Base-by-base conservation (phyloP, 2,113 vertebrate species). In the Alligator sinensis region DNA sequence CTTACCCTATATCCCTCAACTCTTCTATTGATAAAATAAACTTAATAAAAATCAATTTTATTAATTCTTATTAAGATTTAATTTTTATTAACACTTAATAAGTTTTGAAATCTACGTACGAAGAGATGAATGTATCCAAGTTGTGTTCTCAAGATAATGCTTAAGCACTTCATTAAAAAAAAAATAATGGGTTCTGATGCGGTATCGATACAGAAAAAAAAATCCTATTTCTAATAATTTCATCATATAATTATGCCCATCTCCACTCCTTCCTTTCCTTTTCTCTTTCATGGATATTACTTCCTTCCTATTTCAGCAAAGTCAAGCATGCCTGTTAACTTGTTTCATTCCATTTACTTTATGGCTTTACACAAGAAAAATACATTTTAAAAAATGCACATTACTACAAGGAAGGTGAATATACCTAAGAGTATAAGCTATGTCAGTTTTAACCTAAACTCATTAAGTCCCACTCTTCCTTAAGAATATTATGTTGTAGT, bases 381-480 rank as follows among this genome's bases (percentile, higher is more conserved):
- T 57, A 8, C 16, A 28, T 22, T 3, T 5, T 75, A 28, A 13
- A n/a, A 28, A 38, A 54, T 17, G 9, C 79, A 6, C 38, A 59
- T 2, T 47, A 47, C 47, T 47, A 47, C 47, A 9, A 47, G 47
- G 47, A 47, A 47, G 47, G 47, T 47, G 47, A 47, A 47, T 47
- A 47, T 47, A 47, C 47, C 47, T 47, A 47, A 47, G 47, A 22
- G 3, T 74, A 74, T 47, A 22, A 74, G 47, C 47, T 74, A 47
- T 59, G 0, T 25, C 2, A 3, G 3, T 17, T 74, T 84, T 64
- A 55, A 79, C 60, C 72, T 59, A 30, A 59, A 70, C 3, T 34
- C 9, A 6, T 0, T 6, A 4, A n/a, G 28, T 1, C 5, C 58
- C 11, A 60, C n/a, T 25, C 13, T 17, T 61, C 17, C 9, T 38